Conservation (phyloP, 2,888 invertebrate genomes). For the Drosophila trichaetosa region DNA sequence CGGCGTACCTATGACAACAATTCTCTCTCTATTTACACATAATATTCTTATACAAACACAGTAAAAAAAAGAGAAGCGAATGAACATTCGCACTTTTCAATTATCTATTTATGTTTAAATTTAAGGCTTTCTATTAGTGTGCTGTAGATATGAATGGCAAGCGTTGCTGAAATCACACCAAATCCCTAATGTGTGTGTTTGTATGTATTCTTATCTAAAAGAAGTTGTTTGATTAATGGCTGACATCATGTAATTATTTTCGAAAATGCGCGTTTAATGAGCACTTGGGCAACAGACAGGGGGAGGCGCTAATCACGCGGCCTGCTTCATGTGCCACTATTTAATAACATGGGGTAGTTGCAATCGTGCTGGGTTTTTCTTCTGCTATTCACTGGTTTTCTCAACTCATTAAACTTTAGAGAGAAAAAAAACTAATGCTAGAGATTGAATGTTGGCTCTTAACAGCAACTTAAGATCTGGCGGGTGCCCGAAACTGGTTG, state of each 20-base stretch:
- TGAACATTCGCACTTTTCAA: not conserved
- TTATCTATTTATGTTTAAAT: not conserved
- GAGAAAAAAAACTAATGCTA: not conserved
- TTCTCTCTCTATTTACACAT: not conserved
- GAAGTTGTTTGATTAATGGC: slow-evolving; percentile 29
- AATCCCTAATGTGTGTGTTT: not conserved
- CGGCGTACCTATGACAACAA: not conserved
- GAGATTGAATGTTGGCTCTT: slow-evolving; percentile 10
- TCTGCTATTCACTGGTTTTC: slow-evolving; percentile 1
- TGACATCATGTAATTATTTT: slow-evolving; percentile 65
- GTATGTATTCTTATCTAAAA: slow-evolving; percentile 10
- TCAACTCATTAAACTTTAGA: slow-evolving; percentile 13
- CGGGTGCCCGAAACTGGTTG: slow-evolving; percentile 26
- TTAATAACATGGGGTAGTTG: slow-evolving; percentile 36
- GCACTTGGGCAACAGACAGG: slow-evolving; percentile 8
- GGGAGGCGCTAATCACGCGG: slow-evolving; percentile 45
- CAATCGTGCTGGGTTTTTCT: slow-evolving; percentile 6
- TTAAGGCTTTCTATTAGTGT: not conserved
- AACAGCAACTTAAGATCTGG: slow-evolving; percentile 18
- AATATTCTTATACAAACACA: not conserved
- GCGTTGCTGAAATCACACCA: not conserved
- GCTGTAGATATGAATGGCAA: not conserved
- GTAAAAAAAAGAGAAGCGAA: not conserved
- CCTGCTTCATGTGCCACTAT: slow-evolving; percentile 10
- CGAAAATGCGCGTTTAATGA: slow-evolving; percentile 42